Conservation (phyloP, 2,113 vertebrate genomes). For the Lethenteron camtschaticum region DNA sequence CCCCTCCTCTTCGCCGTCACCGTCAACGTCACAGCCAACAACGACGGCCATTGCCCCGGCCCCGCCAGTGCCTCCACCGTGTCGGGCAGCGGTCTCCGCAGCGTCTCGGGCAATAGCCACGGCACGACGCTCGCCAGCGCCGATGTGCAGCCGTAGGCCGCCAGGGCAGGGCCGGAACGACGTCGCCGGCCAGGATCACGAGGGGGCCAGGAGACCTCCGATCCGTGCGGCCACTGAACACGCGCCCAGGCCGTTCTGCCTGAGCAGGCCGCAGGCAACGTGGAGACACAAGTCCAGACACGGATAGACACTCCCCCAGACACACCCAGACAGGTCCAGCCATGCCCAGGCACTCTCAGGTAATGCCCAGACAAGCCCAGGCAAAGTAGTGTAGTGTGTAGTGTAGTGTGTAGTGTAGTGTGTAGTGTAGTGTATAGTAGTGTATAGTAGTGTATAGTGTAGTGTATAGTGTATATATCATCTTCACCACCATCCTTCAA, state of each 20-base stretch:
- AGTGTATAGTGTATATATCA: too few relatives aligned
- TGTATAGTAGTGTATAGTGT: too few relatives aligned
- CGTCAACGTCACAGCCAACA: not conserved
- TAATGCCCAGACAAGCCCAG: too few relatives aligned
- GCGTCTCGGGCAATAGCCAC: conserved; percentile 35
- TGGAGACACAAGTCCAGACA: too few relatives aligned
- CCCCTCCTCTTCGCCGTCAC: conserved; percentile 9
- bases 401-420: too few relatives aligned
- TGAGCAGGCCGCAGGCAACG: conserved; percentile 10
- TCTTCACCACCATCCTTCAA: not conserved
- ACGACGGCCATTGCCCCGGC: not conserved
- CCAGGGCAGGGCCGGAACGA: conserved; percentile 16
- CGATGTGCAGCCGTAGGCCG: conserved; percentile 27
- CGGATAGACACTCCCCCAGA: too few relatives aligned
- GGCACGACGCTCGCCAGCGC: conserved; percentile 26
- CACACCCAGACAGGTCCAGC: too few relatives aligned
- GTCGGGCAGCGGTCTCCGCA: conserved; percentile 27
- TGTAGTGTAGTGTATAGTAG: too few relatives aligned
- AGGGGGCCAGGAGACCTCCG: conserved; percentile 35
- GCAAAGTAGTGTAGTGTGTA: too few relatives aligned
- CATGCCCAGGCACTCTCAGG: too few relatives aligned
- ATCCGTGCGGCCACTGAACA: conserved; percentile 30
- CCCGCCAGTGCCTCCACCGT: conserved; percentile 20
- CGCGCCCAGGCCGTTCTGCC: conserved; percentile 47
- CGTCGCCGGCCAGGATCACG: conserved; percentile 25